A percentile compares a stretch with the other conserved stretches of the same genome.
Evolutionary conservation across 2,797 vertebrate species (phyloP).

Genomic region (Dallia pectoralis): DNA sequence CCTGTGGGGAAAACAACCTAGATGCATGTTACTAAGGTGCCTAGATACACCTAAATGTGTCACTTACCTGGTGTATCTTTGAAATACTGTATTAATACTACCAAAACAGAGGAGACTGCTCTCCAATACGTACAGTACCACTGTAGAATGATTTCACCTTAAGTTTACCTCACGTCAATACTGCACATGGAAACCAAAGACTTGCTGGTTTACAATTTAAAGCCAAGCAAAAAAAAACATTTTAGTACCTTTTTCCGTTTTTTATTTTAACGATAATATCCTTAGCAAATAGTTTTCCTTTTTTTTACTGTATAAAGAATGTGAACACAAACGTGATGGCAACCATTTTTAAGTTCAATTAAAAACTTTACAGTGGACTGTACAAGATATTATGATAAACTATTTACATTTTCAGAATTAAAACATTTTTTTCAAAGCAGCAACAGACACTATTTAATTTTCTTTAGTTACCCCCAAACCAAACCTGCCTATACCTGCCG

Average conservation of each 20-base stretch:
- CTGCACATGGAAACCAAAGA: slow-evolving; percentile 97
- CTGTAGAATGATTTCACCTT: slow-evolving; percentile 90
- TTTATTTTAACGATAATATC: slow-evolving; percentile 81
- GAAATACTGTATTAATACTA: slow-evolving; percentile 87
- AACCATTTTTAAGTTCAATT: slow-evolving; percentile 94
- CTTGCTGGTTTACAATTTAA: slow-evolving; percentile 94
- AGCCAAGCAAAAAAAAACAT: slow-evolving; percentile 85
- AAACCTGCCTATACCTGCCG: slow-evolving; percentile 92
- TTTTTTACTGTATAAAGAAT: slow-evolving; percentile 92
- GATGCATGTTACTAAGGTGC: slow-evolving; percentile 85
- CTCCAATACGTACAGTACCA: slow-evolving; percentile 83
- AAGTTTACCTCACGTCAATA: slow-evolving; percentile 99
- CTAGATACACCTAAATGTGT: slow-evolving; percentile 81
- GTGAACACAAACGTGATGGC: slow-evolving; percentile 95
- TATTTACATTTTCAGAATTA: slow-evolving; percentile 99
- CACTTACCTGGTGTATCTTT: slow-evolving; percentile 78
- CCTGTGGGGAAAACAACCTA: slow-evolving; percentile 80
- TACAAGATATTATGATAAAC: slow-evolving; percentile 99
- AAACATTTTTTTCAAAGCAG: slow-evolving; percentile 98
- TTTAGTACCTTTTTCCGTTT: slow-evolving; percentile 70
- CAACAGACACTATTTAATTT: slow-evolving; percentile 97
- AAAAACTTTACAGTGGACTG: slow-evolving; percentile 99
- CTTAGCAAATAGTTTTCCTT: slow-evolving; percentile 88
- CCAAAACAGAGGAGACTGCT: slow-evolving; percentile 86
- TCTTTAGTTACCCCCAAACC: slow-evolving; percentile 93